Percentiles rank a stretch among this genome's conserved stretches.
Conservation (phyloP, 2,113 vertebrate genomes). For the Rhynchomys soricoides region DNA sequence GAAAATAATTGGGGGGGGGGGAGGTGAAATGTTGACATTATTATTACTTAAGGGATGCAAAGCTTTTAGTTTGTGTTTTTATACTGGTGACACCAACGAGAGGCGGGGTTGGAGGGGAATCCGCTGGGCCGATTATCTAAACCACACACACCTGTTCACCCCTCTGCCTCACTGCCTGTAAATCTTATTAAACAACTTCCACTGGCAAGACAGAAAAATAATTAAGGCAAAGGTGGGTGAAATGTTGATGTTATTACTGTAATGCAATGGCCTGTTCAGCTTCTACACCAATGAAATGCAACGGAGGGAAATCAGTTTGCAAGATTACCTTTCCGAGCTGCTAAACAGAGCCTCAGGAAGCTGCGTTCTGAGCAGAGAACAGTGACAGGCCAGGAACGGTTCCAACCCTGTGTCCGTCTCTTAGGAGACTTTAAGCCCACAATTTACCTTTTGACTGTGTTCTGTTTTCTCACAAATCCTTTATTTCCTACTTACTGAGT, state of each 20-base stretch:
- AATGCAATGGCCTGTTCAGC: slow-evolving; percentile 83
- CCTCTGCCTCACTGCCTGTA: slow-evolving; percentile 71
- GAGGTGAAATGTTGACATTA: slow-evolving; percentile 82
- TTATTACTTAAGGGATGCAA: slow-evolving; percentile 83
- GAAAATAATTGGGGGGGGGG: slow-evolving; percentile 83
- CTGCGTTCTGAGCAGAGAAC: slow-evolving; percentile 68
- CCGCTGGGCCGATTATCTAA: slow-evolving; percentile 70
- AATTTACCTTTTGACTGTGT: slow-evolving; percentile 88
- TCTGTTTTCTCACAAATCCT: slow-evolving; percentile 87
- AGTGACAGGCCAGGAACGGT: slow-evolving; percentile 80
- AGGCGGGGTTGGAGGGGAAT: slow-evolving; percentile 40
- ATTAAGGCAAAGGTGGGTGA: slow-evolving; percentile 84
- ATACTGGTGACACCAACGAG: slow-evolving; percentile 38
- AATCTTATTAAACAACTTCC: slow-evolving; percentile 84
- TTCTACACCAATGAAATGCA: slow-evolving; percentile 82
- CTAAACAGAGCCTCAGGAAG: slow-evolving; percentile 75
- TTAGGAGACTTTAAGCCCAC: slow-evolving; percentile 86
- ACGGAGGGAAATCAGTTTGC: slow-evolving; percentile 84
- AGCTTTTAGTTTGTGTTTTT: slow-evolving; percentile 76
- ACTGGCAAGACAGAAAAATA: slow-evolving; percentile 85
- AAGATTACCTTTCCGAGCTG: slow-evolving; percentile 83
- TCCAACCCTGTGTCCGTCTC: slow-evolving; percentile 82
- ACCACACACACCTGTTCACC: slow-evolving; percentile 63
- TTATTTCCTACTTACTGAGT: slow-evolving; percentile 88
- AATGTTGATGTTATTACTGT: slow-evolving; percentile 83